Evolutionary conservation across 2,113 vertebrate genomes (phyloP).

Genomic region (Glaucomys volans): DNA sequence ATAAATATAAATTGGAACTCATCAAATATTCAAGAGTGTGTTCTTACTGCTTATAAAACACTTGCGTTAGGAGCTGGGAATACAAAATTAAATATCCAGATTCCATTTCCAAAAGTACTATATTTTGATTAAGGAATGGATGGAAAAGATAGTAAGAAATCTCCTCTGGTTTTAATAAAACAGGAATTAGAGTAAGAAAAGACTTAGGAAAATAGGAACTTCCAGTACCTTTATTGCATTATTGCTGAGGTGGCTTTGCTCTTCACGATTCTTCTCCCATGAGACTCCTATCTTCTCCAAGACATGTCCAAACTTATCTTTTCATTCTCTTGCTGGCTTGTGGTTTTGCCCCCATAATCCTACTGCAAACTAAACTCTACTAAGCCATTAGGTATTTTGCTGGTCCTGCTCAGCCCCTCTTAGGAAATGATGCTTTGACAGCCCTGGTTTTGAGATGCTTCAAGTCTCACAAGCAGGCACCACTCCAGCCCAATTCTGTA

Average conservation of each 20-base stretch:
- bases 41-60: background rate
- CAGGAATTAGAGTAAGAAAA: background rate
- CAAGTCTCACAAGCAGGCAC: background rate
- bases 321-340: background rate
- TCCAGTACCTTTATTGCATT: background rate
- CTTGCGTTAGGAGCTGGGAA: background rate
- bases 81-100: constrained; percentile 17
- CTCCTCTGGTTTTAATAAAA: background rate
- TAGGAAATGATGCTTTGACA: background rate
- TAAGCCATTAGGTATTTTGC: background rate
- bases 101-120: background rate
- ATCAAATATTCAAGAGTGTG: background rate
- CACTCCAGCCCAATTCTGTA: background rate
- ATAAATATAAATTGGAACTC: background rate
- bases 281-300: background rate
- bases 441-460: background rate
- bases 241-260: background rate
- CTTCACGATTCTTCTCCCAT: background rate
- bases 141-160: background rate
- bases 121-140: background rate
- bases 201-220: background rate
- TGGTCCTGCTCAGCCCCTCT: background rate
- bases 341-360: background rate
- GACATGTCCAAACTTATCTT: background rate
- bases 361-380: background rate